Evolutionary conservation across 2,113 vertebrate genomes (phyloP), one percentile per base, ranked within the genome.

Genomic region (Otocyon megalotis): DNA sequence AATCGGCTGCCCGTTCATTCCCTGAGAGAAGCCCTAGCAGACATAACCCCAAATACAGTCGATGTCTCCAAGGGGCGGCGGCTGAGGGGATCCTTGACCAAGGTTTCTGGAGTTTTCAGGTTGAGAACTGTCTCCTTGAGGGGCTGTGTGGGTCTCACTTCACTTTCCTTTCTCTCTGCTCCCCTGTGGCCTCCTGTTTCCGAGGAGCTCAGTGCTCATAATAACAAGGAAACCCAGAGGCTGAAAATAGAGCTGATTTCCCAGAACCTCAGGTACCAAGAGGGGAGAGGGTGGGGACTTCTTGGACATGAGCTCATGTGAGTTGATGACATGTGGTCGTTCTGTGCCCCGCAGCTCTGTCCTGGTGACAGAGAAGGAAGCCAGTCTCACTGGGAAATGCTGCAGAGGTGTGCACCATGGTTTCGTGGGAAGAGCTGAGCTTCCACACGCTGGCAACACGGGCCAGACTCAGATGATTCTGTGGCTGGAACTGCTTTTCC

Each of bases 241-340:
- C 97, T 58, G 84, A 96, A 97, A 98, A 60, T 85, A 84, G 12
- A 85, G 53, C 58, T 56, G 58, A 88, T 96, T 98, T 98, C 97
- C 97, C 97, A 96, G 97, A 97, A 97, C 90, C 96, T 93, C 93
- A 50, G 90, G 93, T 93, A 94, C 83, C 2, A 1, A 88, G 88
- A 58, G 26, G 8, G 3, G 32, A 74, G 35, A 87, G 30, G 48
- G 8, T 50, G 76, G 85, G 88, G 69, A 97, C 79, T 94, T 97
- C 94, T 91, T 65, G 86, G 72, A 89, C 54, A 4, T 22, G 37
- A 93, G 60, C 74, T 89, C 87, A 74, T 20, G 26, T 19, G 15
- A 81, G 53, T 90, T 91, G 30, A 77, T 90, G 86, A 97, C 83
- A 88, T 13, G 14, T 5, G 0, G 8, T 71, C 43, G 32, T 67